These are phyloP conservation scores for Procapra przewalskii DNA, from an alignment of 2,113 vertebrate species.

Conservation along the genomic window DNA sequence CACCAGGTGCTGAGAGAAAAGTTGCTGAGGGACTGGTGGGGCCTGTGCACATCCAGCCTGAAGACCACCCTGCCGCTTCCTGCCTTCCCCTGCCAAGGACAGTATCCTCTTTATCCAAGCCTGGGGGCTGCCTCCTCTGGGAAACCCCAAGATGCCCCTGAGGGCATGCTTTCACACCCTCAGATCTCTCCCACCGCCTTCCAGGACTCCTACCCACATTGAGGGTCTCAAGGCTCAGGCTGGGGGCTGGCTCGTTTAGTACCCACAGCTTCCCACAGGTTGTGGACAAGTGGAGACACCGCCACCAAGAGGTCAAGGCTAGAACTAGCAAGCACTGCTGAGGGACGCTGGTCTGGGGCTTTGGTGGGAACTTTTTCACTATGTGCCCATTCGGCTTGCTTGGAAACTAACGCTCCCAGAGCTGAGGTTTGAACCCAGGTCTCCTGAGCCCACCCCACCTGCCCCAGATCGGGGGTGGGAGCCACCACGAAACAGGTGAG, in stretches of 20 bases:
- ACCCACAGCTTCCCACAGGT: no score
- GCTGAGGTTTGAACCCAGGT: neutral
- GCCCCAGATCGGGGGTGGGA: neutral
- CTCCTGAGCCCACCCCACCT: neutral
- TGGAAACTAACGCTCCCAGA: neutral
- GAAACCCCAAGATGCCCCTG: neutral
- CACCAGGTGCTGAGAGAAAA: neutral
- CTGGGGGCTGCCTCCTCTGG: neutral
- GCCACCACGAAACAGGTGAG: neutral
- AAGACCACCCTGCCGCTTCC: rapidly evolving
- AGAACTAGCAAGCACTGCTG: neutral
- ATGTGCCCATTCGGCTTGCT: rapidly evolving
- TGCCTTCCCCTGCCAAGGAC: no score
- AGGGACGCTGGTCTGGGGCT: no score
- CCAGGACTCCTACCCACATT: rapidly evolving
- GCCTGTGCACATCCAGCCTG: rapidly evolving
- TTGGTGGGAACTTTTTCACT: rapidly evolving
- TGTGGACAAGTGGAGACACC: neutral
- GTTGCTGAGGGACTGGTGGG: neutral
- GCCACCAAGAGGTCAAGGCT: neutral
- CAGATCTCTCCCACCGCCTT: neutral
- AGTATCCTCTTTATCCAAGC: neutral
- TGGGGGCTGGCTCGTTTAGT: neutral
- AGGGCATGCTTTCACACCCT: neutral
- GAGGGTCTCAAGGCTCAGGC: no score